Conservation (phyloP, 2,113 vertebrate genomes). For the Heloderma charlesbogerti region DNA sequence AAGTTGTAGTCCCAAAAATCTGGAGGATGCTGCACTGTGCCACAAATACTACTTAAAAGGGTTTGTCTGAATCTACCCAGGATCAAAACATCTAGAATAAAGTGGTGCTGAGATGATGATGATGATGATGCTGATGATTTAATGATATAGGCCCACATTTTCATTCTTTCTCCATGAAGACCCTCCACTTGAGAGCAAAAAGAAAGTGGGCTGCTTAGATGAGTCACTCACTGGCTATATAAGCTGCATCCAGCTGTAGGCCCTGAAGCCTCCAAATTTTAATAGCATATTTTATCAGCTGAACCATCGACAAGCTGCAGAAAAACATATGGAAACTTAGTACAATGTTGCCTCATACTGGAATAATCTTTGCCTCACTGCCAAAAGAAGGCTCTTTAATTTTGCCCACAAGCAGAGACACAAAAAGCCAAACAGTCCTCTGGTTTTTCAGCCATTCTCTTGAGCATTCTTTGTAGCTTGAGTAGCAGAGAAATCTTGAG, state of each 20-base stretch:
- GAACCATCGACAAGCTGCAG: constrained; percentile 48
- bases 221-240: constrained; percentile 56
- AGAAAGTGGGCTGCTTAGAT: constrained; percentile 46
- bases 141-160: not conserved
- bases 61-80: not conserved
- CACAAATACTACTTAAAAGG: not conserved
- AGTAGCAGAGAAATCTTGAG: constrained; percentile 18
- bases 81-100: not conserved
- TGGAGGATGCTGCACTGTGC: not conserved
- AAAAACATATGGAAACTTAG: constrained; percentile 46
- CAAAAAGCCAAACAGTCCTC: not conserved
- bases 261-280: constrained; percentile 53
- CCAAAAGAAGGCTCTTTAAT: constrained; percentile 46
- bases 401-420: constrained; percentile 45
- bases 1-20: no score
- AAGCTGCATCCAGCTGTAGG: constrained; percentile 45
- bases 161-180: not conserved
- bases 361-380: constrained; percentile 48
- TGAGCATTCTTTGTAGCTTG: not conserved
- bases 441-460: not conserved
- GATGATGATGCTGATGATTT: not conserved
- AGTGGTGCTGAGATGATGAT: not conserved
- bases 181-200: constrained; percentile 35
- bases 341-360: constrained; percentile 6
- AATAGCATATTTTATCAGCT: constrained; percentile 46